phyloP scores from a whole-genome alignment of 2,888 invertebrate species.

The Andrena chrysosceles region DNA sequence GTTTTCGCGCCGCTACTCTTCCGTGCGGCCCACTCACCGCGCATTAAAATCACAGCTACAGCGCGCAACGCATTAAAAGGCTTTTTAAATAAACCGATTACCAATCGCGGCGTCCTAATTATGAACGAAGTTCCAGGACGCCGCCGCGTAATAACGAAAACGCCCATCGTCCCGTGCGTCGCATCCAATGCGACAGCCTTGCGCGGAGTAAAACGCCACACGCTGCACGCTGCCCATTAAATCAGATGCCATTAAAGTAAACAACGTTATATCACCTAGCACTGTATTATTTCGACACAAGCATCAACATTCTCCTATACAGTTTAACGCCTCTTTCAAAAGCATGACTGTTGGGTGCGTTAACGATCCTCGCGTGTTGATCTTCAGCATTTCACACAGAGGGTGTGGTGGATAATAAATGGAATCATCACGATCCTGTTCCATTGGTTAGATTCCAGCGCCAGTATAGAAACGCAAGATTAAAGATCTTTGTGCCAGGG shows the following conservation, averaged over 20 bases:
- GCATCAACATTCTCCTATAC: not conserved
- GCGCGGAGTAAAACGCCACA: constrained; percentile 32
- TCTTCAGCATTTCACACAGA: no score
- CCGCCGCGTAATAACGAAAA: constrained; percentile 56
- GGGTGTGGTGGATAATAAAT: no score
- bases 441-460: not conserved
- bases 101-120: constrained; percentile 64
- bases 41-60: constrained; percentile 15
- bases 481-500: constrained; percentile 5
- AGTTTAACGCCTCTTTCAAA: no score
- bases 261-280: constrained; percentile 58
- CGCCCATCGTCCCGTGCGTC: constrained; percentile 57
- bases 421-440: not conserved
- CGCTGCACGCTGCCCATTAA: constrained; percentile 63
- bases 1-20: no score
- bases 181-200: constrained; percentile 69
- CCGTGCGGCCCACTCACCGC: no score
- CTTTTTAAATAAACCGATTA: constrained; percentile 72
- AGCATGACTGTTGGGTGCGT: no score
- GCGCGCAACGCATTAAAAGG: constrained; percentile 47
- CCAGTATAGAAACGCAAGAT: not conserved
- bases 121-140: constrained; percentile 50
- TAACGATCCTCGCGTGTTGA: no score
- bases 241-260: constrained; percentile 71
- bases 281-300: not conserved